These are phyloP conservation scores for Bombus turneri DNA, from an alignment of 1,140 invertebrate genomes.

Conservation along the genomic window DNA sequence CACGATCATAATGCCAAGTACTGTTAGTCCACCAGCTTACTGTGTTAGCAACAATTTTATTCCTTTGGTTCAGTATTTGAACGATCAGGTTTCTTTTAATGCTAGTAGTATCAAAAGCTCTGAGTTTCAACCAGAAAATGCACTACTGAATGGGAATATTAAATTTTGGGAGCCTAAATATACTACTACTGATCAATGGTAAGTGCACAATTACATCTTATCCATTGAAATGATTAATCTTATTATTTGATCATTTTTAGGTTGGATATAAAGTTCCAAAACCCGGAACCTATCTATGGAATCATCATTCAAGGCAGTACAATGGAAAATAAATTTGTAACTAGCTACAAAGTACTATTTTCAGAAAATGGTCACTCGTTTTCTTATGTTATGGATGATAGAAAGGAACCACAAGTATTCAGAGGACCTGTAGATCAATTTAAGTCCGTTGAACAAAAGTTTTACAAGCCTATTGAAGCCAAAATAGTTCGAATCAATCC, in stretches of 20 bases:
- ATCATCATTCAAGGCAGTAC: slow-evolving; percentile 87
- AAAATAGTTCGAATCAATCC: slow-evolving; percentile 88
- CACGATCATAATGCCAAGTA: slow-evolving; percentile 77
- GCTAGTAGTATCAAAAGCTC: slow-evolving; percentile 83
- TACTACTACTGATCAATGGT: slow-evolving; percentile 63
- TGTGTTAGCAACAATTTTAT: slow-evolving; percentile 81
- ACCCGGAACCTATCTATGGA: slow-evolving; percentile 87
- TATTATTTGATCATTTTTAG: slow-evolving; percentile 38
- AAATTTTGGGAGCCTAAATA: slow-evolving; percentile 85
- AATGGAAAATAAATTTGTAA: slow-evolving; percentile 87
- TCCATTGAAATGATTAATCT: background rate
- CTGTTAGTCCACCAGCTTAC: slow-evolving; percentile 81
- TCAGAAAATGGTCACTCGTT: slow-evolving; percentile 86
- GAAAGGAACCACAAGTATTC: slow-evolving; percentile 84
- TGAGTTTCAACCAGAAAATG: slow-evolving; percentile 82
- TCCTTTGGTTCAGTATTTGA: slow-evolving; percentile 56
- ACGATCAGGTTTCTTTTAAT: slow-evolving; percentile 82
- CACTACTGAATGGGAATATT: slow-evolving; percentile 79
- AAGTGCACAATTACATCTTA: background rate
- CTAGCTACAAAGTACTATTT: slow-evolving; percentile 88
- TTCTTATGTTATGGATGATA: slow-evolving; percentile 81
- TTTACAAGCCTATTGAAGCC: slow-evolving; percentile 88
- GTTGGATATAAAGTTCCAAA: slow-evolving; percentile 87
- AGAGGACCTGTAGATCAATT: slow-evolving; percentile 87
- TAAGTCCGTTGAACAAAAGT: slow-evolving; percentile 85